A percentile compares a stretch with the other conserved stretches of the same genome.
Evolutionary conservation across 1,140 invertebrate genomes (phyloP).

Genomic region (Musca vetustissima): DNA sequence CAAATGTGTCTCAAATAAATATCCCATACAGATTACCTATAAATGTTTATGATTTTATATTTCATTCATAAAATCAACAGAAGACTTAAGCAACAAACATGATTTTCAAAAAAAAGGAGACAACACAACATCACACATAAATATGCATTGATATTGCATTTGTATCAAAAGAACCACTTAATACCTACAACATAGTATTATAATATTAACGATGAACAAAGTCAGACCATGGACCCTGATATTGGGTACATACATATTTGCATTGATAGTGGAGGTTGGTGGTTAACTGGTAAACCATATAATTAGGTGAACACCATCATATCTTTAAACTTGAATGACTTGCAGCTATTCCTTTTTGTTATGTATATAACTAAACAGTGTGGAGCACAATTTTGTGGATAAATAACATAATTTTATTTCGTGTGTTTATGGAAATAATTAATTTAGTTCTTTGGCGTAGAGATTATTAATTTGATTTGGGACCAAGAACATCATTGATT

Average conservation of each 20-base stretch:
- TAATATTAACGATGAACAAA: constrained; percentile 2
- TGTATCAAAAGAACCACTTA: neutral
- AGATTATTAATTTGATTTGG: no score
- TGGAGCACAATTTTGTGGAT: no score
- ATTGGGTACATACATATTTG: no score
- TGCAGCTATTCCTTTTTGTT: constrained; percentile 5
- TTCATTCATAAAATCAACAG: constrained; percentile 30
- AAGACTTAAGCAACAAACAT: constrained; percentile 52
- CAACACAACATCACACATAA: neutral
- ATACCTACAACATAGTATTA: neutral
- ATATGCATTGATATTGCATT: neutral
- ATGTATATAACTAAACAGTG: neutral
- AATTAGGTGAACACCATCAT: constrained; percentile 17
- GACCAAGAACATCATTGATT: no score
- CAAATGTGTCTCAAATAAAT: no score
- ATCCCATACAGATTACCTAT: no score
- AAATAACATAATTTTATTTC: no score
- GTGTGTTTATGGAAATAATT: no score
- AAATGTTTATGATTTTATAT: no score
- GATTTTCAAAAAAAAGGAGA: constrained; percentile 4
- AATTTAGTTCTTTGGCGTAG: no score
- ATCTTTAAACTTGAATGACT: constrained; percentile 22
- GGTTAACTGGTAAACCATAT: neutral
- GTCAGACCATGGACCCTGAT: no score
- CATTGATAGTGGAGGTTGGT: neutral